Evolutionary conservation across 2,797 vertebrate genomes (phyloP).

Genomic region (Varecia variegata): DNA sequence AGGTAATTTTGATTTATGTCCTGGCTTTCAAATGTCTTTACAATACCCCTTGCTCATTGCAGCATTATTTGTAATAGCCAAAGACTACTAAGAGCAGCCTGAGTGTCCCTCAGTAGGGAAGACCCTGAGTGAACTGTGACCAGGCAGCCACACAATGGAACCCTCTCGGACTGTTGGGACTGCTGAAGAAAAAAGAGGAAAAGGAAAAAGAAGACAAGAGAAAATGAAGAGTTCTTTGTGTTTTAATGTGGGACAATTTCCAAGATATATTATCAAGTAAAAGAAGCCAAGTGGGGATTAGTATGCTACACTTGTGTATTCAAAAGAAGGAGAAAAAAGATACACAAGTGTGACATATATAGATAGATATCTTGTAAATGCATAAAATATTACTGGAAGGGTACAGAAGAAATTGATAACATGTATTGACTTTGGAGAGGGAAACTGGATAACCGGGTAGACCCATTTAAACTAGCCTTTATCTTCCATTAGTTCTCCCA

Average conservation of each 20-base stretch:
- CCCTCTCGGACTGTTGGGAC: accelerated
- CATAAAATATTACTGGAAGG: neutral
- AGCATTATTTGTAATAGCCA: neutral
- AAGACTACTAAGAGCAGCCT: neutral
- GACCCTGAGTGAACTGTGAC: accelerated
- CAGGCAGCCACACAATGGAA: neutral
- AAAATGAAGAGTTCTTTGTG: neutral
- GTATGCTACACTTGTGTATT: neutral
- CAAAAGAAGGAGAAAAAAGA: neutral
- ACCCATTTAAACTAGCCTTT: neutral
- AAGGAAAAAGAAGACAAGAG: neutral
- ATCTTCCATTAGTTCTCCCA: accelerated
- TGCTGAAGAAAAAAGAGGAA: neutral
- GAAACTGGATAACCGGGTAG: neutral
- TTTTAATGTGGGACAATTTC: neutral
- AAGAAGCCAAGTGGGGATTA: neutral
- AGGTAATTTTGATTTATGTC: neutral
- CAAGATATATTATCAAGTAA: neutral
- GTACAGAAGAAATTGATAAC: neutral
- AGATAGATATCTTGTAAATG: neutral
- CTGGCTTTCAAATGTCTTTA: neutral
- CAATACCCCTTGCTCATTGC: neutral
- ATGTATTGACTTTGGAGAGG: neutral
- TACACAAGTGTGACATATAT: neutral
- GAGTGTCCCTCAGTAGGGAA: accelerated